phyloP scores from a whole-genome alignment of 35 echinoderm and acorn worm genomes.

The Amphiura filiformis region DNA sequence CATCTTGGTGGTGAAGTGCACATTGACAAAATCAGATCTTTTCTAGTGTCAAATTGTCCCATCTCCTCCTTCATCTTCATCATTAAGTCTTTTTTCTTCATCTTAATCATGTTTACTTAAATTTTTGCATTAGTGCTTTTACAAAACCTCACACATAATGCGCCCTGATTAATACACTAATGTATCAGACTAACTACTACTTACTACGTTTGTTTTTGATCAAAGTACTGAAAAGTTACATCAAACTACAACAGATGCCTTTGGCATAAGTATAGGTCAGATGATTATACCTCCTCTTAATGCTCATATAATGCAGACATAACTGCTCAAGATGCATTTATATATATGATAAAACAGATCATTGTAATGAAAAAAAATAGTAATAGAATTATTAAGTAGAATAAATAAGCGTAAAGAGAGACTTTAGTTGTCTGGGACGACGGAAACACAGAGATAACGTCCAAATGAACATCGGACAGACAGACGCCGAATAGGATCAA shows the following conservation, averaged over 20 bases:
- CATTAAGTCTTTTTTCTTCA: too few relatives aligned
- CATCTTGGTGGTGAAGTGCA: neutral
- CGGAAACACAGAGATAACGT: neutral
- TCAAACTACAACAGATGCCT: too few relatives aligned
- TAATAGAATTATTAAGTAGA: neutral
- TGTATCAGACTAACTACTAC: too few relatives aligned
- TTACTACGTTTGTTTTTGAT: too few relatives aligned
- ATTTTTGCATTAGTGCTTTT: too few relatives aligned
- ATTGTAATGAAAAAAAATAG: neutral
- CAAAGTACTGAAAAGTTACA: too few relatives aligned
- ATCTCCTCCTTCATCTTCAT: too few relatives aligned
- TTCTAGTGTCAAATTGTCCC: too few relatives aligned
- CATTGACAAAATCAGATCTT: conserved; percentile 6
- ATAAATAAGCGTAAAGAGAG: neutral
- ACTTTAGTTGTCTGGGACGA: neutral
- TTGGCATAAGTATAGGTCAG: neutral
- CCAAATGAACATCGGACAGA: neutral
- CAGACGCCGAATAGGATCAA: neutral
- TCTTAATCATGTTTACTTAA: too few relatives aligned
- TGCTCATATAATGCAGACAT: neutral
- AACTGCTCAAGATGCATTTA: neutral
- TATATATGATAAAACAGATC: neutral
- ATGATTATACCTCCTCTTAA: neutral
- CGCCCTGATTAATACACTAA: too few relatives aligned
- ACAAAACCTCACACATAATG: too few relatives aligned